A percentile compares a stretch with the other conserved stretches of the same genome.
phyloP scores from a whole-genome alignment of 2,797 vertebrate species.

The Semotilus atromaculatus region DNA sequence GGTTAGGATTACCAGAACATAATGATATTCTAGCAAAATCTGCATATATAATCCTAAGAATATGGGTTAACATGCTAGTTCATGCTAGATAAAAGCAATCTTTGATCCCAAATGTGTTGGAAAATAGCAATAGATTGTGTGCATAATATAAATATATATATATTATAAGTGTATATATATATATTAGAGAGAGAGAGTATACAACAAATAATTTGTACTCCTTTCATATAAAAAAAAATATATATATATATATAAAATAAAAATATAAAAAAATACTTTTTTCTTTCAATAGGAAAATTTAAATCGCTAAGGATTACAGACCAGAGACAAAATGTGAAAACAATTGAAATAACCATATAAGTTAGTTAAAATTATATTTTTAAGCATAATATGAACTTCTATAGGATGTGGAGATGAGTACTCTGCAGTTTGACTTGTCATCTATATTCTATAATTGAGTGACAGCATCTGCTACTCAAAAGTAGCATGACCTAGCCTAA shows the following conservation, averaged over 20 bases:
- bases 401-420: neutral
- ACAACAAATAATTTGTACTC: neutral
- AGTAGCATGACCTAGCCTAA: neutral
- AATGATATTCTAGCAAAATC: neutral
- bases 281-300: neutral
- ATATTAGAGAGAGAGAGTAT: too few species aligned
- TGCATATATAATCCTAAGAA: neutral
- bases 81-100: neutral
- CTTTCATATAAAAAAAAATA: neutral
- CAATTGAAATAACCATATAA: neutral
- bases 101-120: too few species aligned
- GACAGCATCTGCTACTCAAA: neutral
- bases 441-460: neutral
- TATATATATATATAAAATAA: too few species aligned
- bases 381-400: neutral
- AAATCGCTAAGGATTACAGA: neutral
- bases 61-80: neutral
- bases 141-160: too few species aligned
- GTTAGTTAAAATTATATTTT: too few species aligned
- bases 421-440: neutral
- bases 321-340: neutral
- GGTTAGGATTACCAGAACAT: slow-evolving; percentile 3
- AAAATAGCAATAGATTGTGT: neutral
- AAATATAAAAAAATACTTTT: too few species aligned
- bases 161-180: too few species aligned